Evolutionary conservation across 37 sponge, comb jelly and placozoan species (phyloP).

Genomic region (Ephydatia muelleri): DNA sequence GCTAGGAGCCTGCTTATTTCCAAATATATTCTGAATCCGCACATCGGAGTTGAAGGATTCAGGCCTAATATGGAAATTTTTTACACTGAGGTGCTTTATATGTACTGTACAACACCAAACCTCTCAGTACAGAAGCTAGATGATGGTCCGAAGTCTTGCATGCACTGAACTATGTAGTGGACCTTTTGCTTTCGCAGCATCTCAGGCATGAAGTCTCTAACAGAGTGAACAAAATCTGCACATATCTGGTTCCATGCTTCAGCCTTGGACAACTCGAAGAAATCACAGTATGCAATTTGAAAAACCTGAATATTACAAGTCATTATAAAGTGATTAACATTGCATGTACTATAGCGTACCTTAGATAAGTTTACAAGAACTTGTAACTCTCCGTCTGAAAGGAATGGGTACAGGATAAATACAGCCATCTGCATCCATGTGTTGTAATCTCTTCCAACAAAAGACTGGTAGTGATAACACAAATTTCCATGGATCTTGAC

Average conservation of each 20-base stretch:
- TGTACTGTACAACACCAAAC: slow-evolving; percentile 5
- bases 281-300: slow-evolving; percentile 9
- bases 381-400: neutral
- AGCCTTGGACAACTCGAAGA: neutral
- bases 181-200: slow-evolving; percentile 18
- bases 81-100: no score
- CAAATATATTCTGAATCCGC: slow-evolving; percentile 27
- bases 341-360: neutral
- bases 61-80: slow-evolving; percentile 16
- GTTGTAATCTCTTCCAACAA: slow-evolving; percentile 43
- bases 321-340: neutral
- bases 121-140: slow-evolving; percentile 42
- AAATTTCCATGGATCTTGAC: slow-evolving; percentile 13
- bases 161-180: slow-evolving; percentile 34
- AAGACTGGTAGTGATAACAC: slow-evolving; percentile 14
- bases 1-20: slow-evolving; percentile 50
- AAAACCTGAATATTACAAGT: slow-evolving; percentile 28
- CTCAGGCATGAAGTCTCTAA: neutral
- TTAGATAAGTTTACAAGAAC: neutral
- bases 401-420: slow-evolving; percentile 29
- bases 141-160: slow-evolving; percentile 51
- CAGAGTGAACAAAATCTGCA: slow-evolving; percentile 27
- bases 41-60: slow-evolving; percentile 41
- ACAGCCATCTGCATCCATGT: slow-evolving; percentile 32
- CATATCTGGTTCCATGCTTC: neutral